These are phyloP conservation scores for Anorthoa munda DNA, from an alignment of 2,888 invertebrate species.

Conservation along the genomic window DNA sequence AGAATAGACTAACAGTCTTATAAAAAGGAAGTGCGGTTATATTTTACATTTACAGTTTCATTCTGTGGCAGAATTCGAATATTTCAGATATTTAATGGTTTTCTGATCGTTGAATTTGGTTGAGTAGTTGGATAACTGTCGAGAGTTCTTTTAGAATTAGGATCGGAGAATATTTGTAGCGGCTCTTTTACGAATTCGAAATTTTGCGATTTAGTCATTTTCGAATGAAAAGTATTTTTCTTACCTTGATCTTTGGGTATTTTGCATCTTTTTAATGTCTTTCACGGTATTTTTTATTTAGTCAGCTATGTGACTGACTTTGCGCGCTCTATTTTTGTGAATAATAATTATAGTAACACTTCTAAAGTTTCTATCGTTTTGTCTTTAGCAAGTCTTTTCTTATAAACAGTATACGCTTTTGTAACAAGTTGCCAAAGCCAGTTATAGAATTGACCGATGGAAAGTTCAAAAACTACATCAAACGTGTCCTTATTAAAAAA, in stretches of 20 bases:
- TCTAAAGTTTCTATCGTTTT: no score
- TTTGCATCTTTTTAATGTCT: neutral
- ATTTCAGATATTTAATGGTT: conserved; percentile 25
- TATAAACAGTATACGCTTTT: no score
- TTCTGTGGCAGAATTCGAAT: conserved; percentile 9
- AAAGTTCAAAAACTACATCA: no score
- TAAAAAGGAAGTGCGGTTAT: conserved; percentile 42
- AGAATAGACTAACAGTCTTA: conserved; percentile 24
- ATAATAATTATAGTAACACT: no score
- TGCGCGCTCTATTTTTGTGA: neutral
- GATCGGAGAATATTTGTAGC: neutral
- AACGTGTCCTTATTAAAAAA: no score
- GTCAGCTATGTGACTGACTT: no score
- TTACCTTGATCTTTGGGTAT: neutral
- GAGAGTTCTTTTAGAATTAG: conserved; percentile 12
- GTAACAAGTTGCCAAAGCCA: no score
- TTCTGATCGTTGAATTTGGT: conserved; percentile 29
- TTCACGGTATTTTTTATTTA: neutral
- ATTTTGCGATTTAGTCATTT: neutral
- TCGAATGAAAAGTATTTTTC: neutral
- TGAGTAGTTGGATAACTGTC: conserved; percentile 15
- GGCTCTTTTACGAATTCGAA: neutral
- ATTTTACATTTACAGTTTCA: conserved; percentile 42
- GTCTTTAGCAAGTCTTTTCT: no score
- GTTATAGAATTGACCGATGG: no score